A percentile compares a stretch with the other conserved stretches of the same genome.
Evolutionary conservation across 1,140 invertebrate genomes (phyloP).

Genomic region (Scaptomyza pallida): DNA sequence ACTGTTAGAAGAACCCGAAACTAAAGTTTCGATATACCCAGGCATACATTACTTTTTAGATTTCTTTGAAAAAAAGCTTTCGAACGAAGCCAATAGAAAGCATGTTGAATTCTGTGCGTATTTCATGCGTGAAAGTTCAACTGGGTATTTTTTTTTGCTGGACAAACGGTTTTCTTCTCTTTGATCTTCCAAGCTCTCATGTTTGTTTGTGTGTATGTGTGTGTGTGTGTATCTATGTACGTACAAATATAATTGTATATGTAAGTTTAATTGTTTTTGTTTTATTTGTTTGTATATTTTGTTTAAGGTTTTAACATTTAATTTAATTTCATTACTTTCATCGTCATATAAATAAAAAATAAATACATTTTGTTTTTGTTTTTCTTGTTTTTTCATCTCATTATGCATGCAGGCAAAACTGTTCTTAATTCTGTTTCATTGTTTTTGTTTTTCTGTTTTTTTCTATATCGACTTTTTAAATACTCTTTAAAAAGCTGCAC

Average conservation of each 20-base stretch:
- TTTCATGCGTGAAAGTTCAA: constrained; percentile 42
- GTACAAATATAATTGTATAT: constrained; percentile 25
- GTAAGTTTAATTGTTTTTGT: constrained; percentile 35
- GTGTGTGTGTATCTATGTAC: constrained; percentile 43
- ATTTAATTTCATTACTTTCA: constrained; percentile 72
- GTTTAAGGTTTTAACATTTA: constrained; percentile 81
- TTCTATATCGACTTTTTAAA: constrained; percentile 44
- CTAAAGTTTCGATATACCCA: neutral
- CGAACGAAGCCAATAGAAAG: too few relatives aligned
- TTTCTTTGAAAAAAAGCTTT: too few relatives aligned
- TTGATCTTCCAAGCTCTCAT: constrained; percentile 8
- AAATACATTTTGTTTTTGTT: constrained; percentile 69
- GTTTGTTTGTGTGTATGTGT: constrained; percentile 38
- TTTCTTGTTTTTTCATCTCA: constrained; percentile 28
- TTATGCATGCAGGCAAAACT: constrained; percentile 24
- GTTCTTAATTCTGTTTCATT: constrained; percentile 14
- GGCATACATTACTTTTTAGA: neutral
- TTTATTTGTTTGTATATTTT: constrained; percentile 63
- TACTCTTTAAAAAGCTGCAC: constrained; percentile 67
- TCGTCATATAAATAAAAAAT: constrained; percentile 76
- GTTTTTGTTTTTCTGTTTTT: constrained; percentile 1
- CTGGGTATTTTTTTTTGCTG: constrained; percentile 10
- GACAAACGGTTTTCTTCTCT: neutral
- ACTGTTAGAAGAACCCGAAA: neutral
- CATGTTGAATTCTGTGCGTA: constrained; percentile 30